Conservation (phyloP, 1,140 invertebrate species). For the Polypedilum vanderplanki region DNA sequence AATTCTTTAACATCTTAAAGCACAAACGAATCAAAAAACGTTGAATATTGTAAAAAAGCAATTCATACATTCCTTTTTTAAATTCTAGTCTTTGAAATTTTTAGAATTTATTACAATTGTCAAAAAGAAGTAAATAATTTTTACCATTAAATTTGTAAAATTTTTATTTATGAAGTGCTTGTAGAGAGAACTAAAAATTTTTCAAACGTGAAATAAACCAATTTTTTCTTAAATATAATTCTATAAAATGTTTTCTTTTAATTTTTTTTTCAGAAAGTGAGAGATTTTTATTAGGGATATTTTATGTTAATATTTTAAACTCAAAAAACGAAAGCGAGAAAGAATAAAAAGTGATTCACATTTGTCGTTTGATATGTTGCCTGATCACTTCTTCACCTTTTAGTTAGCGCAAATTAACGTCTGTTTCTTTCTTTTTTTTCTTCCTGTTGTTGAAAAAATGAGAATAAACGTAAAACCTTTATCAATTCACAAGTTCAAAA, state of each 20-base stretch:
- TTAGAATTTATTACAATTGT: slow-evolving; percentile 4
- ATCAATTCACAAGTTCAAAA: slow-evolving; percentile 8
- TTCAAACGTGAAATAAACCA: not conserved
- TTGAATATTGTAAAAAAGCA: slow-evolving; percentile 1
- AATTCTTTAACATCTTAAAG: not conserved
- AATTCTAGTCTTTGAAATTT: slow-evolving; percentile 2
- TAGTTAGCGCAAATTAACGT: not conserved
- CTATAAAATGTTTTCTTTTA: not conserved
- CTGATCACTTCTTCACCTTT: not conserved
- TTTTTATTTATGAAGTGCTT: not conserved
- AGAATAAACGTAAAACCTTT: not conserved
- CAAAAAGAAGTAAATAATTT: not conserved
- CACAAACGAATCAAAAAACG: not conserved
- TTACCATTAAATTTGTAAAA: not conserved
- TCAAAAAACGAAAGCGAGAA: not conserved
- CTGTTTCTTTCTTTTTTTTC: slow-evolving; percentile 7
- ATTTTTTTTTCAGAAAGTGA: not conserved
- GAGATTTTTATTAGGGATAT: not conserved
- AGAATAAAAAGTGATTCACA: not conserved
- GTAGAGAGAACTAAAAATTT: not conserved
- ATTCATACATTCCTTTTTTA: not conserved
- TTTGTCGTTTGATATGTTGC: not conserved
- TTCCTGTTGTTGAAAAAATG: too few relatives aligned
- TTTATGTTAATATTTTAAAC: not conserved
- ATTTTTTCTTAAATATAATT: not conserved